Evolutionary conservation across 2,113 vertebrate species (phyloP).

Genomic region (Heterochromis multidens): DNA sequence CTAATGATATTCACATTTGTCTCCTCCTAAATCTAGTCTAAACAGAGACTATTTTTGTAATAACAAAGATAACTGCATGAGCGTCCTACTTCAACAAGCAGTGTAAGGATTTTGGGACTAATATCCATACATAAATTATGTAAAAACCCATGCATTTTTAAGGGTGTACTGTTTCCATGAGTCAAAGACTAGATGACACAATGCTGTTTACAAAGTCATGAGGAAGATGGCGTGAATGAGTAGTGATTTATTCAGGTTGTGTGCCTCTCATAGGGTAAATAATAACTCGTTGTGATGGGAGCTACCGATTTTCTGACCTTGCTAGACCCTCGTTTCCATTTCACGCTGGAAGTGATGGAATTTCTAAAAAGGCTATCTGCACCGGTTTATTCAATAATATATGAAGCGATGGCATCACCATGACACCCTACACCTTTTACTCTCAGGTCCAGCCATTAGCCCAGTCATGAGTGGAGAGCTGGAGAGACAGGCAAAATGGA

Average conservation of each 20-base stretch:
- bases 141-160: neutral
- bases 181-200: neutral
- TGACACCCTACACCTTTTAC: slow-evolving; percentile 61
- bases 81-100: neutral
- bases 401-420: slow-evolving; percentile 48
- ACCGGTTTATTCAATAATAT: slow-evolving; percentile 63
- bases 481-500: slow-evolving; percentile 30
- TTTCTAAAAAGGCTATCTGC: slow-evolving; percentile 41
- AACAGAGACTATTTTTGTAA: neutral
- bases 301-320: neutral
- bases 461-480: slow-evolving; percentile 26
- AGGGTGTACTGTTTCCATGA: neutral
- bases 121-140: neutral
- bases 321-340: slow-evolving; percentile 1
- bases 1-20: slow-evolving; percentile 14
- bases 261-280: neutral
- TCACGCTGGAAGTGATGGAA: slow-evolving; percentile 28
- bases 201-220: neutral
- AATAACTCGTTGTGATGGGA: neutral
- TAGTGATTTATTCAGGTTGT: neutral
- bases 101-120: neutral
- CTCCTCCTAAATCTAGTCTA: neutral
- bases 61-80: neutral
- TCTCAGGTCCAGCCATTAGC: slow-evolving; percentile 30
- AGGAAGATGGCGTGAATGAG: neutral